A percentile compares a stretch with the other conserved stretches of the same genome.
These are phyloP conservation scores for Tetraneura akinire DNA, from an alignment of 1,140 invertebrate species.

Conservation along the genomic window DNA sequence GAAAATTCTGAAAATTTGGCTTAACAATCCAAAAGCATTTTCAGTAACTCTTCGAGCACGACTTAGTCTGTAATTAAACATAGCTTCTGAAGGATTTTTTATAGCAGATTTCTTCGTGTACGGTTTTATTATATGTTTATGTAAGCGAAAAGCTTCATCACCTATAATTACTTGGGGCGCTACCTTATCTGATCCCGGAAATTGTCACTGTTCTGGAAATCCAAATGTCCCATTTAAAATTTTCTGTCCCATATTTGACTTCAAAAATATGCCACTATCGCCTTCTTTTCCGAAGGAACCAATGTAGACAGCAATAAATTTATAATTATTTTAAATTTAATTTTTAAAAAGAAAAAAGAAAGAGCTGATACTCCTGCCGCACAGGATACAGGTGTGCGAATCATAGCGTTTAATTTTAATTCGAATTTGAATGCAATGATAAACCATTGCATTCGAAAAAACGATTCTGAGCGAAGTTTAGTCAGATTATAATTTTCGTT, in stretches of 20 bases:
- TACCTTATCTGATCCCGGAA: neutral
- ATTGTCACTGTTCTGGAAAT: neutral
- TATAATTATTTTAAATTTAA: no score
- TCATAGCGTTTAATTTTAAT: no score
- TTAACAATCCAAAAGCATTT: slow-evolving; percentile 49
- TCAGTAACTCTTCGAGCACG: neutral
- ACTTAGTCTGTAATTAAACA: neutral
- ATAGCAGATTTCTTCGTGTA: neutral
- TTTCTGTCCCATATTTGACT: slow-evolving; percentile 46
- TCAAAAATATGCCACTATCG: slow-evolving; percentile 2
- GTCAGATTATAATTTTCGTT: no score
- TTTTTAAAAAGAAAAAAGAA: no score
- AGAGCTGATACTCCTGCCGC: no score
- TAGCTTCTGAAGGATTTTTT: slow-evolving; percentile 5
- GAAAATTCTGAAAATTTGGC: slow-evolving; percentile 51
- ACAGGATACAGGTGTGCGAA: no score
- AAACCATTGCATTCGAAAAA: no score
- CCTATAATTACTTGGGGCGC: neutral
- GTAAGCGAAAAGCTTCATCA: neutral
- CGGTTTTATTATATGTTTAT: neutral
- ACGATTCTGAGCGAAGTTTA: no score
- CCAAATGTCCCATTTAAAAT: neutral
- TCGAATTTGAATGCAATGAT: no score
- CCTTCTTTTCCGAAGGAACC: slow-evolving; percentile 22
- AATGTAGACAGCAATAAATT: slow-evolving; percentile 20